Base-by-base conservation (phyloP, 2,797 vertebrate species). In the Megaceryle alcyon region DNA sequence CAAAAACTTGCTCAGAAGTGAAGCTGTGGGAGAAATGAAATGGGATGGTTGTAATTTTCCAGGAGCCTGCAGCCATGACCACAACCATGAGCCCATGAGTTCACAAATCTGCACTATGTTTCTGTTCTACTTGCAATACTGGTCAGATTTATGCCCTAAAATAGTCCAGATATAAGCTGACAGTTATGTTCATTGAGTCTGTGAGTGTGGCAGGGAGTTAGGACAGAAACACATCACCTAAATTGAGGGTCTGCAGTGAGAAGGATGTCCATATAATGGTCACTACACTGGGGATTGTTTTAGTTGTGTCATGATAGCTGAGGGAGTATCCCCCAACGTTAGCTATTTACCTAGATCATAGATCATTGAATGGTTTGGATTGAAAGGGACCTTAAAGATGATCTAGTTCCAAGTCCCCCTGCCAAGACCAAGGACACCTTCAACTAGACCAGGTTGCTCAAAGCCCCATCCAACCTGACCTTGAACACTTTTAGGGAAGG, bases 21-120 rank as follows among this genome's bases (percentile, higher is more conserved):
- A 79, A 94, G 54, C 59, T 66, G 39, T 61, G 37, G 70, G 46
- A 93, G 85, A 82, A 93, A 88, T 63, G 6, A 85, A 44, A 79
- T 39, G 51, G 11, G 8, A 26, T 68, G 37, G 37, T 6, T 65
- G 29, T 26, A 51, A 72, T 85, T 92, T 88, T 89, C 25, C 41
- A 51, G 64, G 43, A 82, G 29, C 28, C 54, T 66, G 56, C 48
- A 85, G 56, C 25, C 70, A 31, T 10, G 37, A 69, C 56, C 0
- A 0, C 23, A 83, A 33, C 57, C 81, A 41, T 9, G 49, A 86
- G 28, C 48, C 60, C 31, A 2, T 4, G 72, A 69, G 31, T 53
- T 82, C 65, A 57, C 28, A 64, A 35, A 20, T 83, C 35, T 61
- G 14, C 0, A 0, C 6, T 70, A 3, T 14, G 14, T 35, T 73